These are phyloP conservation scores for Nomia melanderi DNA, from an alignment of 1,140 invertebrate species.

Conservation along the genomic window DNA sequence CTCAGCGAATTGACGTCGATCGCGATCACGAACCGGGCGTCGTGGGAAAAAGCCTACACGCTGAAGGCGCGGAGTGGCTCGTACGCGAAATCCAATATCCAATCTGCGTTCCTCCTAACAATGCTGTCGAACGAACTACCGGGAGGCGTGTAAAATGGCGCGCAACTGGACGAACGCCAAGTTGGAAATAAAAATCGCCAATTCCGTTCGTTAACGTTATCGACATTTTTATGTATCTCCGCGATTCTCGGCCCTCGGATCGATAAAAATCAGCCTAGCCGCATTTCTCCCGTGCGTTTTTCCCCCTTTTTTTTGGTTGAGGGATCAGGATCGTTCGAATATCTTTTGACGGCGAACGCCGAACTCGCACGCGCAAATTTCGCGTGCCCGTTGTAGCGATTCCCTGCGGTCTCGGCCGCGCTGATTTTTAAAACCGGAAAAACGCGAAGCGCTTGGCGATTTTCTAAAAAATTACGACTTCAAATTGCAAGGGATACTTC, in stretches of 20 bases:
- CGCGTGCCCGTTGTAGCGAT: not conserved
- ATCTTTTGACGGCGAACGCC: not conserved
- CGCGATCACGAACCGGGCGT: not conserved
- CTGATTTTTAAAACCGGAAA: not conserved
- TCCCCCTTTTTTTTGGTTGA: not conserved
- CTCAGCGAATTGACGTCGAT: not conserved
- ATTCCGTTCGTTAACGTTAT: conserved; percentile 67
- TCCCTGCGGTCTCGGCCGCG: not conserved
- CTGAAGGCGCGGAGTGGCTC: conserved; percentile 28
- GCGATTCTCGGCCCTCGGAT: conserved; percentile 34
- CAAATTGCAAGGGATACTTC: not conserved
- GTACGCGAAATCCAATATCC: conserved; percentile 63
- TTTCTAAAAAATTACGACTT: not conserved
- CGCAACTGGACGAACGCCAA: conserved; percentile 63
- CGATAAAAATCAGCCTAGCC: conserved; percentile 50
- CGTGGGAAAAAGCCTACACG: not conserved
- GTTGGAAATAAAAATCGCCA: conserved; percentile 67
- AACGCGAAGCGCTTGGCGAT: not conserved
- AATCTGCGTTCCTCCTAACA: conserved; percentile 65
- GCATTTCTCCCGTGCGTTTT: no score
- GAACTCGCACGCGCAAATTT: not conserved
- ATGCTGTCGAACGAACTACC: conserved; percentile 60
- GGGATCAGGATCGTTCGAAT: conserved; percentile 15
- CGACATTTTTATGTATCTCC: conserved; percentile 62
- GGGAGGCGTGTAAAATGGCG: conserved; percentile 59